Conservation (phyloP, 2,113 vertebrate genomes). For the Dinomys branickii region DNA sequence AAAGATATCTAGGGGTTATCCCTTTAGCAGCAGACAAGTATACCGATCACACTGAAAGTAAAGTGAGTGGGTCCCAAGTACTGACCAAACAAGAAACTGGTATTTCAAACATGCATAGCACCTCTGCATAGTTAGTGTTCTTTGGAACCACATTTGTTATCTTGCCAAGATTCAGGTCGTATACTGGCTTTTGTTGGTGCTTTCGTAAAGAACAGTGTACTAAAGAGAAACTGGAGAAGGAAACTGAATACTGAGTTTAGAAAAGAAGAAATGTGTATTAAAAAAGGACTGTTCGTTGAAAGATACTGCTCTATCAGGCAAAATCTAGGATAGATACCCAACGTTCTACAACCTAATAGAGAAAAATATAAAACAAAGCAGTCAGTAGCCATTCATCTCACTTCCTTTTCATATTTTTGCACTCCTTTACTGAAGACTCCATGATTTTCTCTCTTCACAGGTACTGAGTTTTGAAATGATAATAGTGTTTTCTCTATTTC, state of each 20-base stretch:
- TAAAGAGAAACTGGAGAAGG: background rate
- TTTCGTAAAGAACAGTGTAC: background rate
- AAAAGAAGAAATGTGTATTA: background rate
- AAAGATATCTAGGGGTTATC: slow-evolving; percentile 69
- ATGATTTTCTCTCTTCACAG: background rate
- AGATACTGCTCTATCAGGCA: background rate
- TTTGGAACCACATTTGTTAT: background rate
- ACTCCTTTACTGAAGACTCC: background rate
- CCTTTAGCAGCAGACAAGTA: slow-evolving; percentile 55
- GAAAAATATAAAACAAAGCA: background rate
- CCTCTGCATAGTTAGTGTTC: background rate
- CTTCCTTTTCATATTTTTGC: background rate
- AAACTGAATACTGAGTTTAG: background rate
- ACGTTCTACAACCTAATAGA: rapidly evolving
- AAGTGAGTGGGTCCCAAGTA: background rate
- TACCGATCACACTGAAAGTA: slow-evolving; percentile 37
- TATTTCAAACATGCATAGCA: background rate
- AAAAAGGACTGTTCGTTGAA: background rate
- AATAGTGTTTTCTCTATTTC: background rate
- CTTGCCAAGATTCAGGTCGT: background rate
- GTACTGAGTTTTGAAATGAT: background rate
- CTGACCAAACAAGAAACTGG: background rate
- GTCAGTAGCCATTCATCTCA: rapidly evolving
- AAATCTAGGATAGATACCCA: background rate
- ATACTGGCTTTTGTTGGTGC: background rate